Base-by-base conservation (phyloP, 2,888 invertebrate genomes). In the Tigriopus californicus region DNA sequence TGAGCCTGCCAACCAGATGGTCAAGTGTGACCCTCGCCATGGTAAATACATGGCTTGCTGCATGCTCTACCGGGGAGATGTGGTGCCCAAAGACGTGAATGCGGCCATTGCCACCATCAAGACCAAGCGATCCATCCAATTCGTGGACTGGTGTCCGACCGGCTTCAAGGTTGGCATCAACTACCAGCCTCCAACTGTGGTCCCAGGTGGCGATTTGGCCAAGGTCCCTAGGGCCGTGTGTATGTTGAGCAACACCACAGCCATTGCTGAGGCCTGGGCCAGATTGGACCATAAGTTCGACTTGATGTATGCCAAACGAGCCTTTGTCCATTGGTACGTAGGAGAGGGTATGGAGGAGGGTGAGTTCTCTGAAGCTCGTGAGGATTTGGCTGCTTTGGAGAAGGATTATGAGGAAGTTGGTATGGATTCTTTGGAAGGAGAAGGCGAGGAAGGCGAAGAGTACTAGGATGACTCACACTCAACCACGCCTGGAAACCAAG, bases 141-240 rank as follows among this genome's bases (percentile, higher is more conserved):
- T 94, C 68, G 90, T 91, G n/a, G 88, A 90, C 68, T 90, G 89
- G 88, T 87, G 89, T 69, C 90, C 90, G 1, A 90, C 90, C 8
- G 90, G 91, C 0, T 90, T 90, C 69, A 88, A 89, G 80, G 78
- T 83, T 61, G 83, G 83, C 8, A 73, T 84, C 25, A 83, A 83
- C 70, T 79, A 80, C 67, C 81, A 81, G 71, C 83, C 84, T 15
- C 85, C 90, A 1, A 78, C 80, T 1, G 80, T 80, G 41, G 73
- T 76, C n/a, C 76, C 76, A 1, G 70, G 81, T 0, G 84, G 83
- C 12, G 85, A 85, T 68, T 15, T 57, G 57, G 44, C 47, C 24
- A 42, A 57, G 57, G 57, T 57, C 13, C 57, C 42, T n/a, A 71
- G 78, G 60, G 77, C 78, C 53, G 76, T 79, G 41, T 79, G 79